phyloP scores from a whole-genome alignment of 1,140 invertebrate genomes.

The Papilio polyxenes region DNA sequence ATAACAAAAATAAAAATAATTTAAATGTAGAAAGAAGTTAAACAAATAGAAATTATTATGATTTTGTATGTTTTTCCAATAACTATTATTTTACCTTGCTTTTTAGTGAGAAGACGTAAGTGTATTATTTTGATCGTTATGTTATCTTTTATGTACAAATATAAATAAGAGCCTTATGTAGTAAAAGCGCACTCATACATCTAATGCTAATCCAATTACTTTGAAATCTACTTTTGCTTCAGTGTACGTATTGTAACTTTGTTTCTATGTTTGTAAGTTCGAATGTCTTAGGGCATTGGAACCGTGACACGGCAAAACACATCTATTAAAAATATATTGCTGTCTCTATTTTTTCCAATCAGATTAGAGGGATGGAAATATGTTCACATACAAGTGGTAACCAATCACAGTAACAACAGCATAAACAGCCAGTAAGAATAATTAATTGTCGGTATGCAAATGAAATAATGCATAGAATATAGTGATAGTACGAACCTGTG shows the following conservation, averaged over 20 bases:
- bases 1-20: too few species aligned
- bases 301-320: too few species aligned
- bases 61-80: too few species aligned
- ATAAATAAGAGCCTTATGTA: slow-evolving; percentile 4
- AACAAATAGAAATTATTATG: too few species aligned
- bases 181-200: not conserved
- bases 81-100: not conserved
- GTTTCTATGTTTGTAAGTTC: too few species aligned
- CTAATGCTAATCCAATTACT: not conserved
- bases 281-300: too few species aligned
- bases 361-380: not conserved
- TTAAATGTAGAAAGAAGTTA: too few species aligned
- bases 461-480: not conserved
- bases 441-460: not conserved
- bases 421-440: too few species aligned
- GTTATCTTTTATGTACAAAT: slow-evolving; percentile 3
- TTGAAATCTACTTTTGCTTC: not conserved
- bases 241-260: not conserved
- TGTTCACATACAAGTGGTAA: too few species aligned
- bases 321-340: too few species aligned
- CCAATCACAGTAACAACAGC: too few species aligned
- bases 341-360: not conserved
- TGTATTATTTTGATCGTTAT: slow-evolving; percentile 34
- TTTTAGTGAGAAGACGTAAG: not conserved
- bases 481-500: not conserved